Percentiles rank a stretch among this genome's conserved stretches.
Conservation (phyloP, 2,113 vertebrate genomes). For the Oreotrochilus melanogaster region DNA sequence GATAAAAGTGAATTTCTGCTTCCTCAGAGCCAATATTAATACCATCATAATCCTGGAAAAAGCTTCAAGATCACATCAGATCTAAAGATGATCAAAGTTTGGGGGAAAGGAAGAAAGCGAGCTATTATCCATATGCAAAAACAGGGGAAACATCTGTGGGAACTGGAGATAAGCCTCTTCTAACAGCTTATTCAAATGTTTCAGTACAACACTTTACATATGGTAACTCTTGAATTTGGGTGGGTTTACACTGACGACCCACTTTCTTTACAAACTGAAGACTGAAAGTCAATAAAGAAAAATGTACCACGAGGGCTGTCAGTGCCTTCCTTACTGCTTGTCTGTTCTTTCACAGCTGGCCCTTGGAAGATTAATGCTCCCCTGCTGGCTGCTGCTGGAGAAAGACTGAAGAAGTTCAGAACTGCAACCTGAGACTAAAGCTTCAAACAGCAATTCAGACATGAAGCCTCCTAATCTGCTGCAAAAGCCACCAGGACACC, state of each 20-base stretch:
- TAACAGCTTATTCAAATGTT: slow-evolving; percentile 14
- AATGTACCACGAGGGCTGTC: not conserved
- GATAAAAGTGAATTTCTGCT: not conserved
- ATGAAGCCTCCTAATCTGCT: not conserved
- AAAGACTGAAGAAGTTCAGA: not conserved
- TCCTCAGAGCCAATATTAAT: not conserved
- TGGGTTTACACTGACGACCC: not conserved
- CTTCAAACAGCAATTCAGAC: not conserved
- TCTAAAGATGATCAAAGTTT: not conserved
- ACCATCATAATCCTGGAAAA: not conserved
- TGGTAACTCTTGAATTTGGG: not conserved
- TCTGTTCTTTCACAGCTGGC: not conserved
- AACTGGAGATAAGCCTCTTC: slow-evolving; percentile 26
- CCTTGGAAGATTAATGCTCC: not conserved
- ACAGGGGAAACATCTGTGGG: not conserved
- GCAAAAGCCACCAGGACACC: not conserved
- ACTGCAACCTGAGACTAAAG: not conserved
- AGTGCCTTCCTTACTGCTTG: not conserved
- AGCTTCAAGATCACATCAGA: not conserved
- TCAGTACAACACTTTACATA: slow-evolving; percentile 10
- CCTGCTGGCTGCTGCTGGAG: not conserved
- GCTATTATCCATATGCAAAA: slow-evolving; percentile 1
- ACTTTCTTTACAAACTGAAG: not conserved
- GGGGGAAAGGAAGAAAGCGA: not conserved
- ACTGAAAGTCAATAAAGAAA: not conserved